Percentiles rank a stretch among this genome's conserved stretches.
These are phyloP conservation scores for Escarpia spicata DNA, from an alignment of 2,888 invertebrate species.

Conservation along the genomic window DNA sequence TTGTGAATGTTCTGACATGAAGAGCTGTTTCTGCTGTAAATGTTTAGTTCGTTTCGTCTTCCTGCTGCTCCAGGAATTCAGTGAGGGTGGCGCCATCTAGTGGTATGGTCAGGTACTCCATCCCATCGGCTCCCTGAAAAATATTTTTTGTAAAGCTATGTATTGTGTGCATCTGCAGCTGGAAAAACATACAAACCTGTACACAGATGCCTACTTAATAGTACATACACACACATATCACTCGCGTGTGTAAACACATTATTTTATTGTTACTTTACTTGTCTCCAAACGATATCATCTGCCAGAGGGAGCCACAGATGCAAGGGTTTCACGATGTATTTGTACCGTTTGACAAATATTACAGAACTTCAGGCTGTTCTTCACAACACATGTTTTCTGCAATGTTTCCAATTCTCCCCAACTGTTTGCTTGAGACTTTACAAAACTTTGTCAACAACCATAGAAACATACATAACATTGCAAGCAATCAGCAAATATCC, in stretches of 20 bases:
- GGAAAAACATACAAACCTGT: not conserved
- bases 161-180: not conserved
- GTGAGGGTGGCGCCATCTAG: constrained; percentile 78
- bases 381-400: too few relatives aligned
- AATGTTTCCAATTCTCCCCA: too few relatives aligned
- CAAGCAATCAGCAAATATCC: too few relatives aligned
- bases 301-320: too few relatives aligned
- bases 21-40: not conserved
- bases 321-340: too few relatives aligned
- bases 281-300: not conserved
- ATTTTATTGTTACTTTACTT: not conserved
- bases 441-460: not conserved
- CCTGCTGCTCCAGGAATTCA: constrained; percentile 67
- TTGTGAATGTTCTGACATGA: not conserved
- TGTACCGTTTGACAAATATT: too few relatives aligned
- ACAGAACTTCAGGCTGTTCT: too few relatives aligned
- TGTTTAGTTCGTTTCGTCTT: constrained; percentile 24
- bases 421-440: too few relatives aligned
- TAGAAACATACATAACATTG: not conserved
- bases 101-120: constrained; percentile 83
- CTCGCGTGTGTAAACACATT: not conserved
- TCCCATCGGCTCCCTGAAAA: constrained; percentile 77
- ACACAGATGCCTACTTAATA: not conserved
- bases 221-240: not conserved
- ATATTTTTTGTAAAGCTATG: not conserved